phyloP scores from a whole-genome alignment of 2,888 invertebrate genomes.

The Archips crataeganus region DNA sequence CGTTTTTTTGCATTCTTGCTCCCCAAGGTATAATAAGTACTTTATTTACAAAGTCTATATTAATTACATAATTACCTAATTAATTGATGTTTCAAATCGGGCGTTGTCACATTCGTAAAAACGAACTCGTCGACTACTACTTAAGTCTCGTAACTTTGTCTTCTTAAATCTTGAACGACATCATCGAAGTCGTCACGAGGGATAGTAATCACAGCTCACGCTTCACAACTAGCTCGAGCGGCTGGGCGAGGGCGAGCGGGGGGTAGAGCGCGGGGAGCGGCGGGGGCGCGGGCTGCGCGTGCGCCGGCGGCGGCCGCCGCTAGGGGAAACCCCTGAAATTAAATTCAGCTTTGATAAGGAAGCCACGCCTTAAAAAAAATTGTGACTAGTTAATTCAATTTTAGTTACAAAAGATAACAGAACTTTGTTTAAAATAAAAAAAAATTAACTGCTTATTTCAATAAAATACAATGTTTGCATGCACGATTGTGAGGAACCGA shows the following conservation, averaged over 20 bases:
- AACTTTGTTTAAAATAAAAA: no score
- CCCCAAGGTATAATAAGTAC: background rate
- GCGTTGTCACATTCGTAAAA: background rate
- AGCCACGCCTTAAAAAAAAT: background rate
- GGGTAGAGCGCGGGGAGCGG: conserved; percentile 64
- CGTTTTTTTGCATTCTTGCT: conserved; percentile 10
- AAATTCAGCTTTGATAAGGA: background rate
- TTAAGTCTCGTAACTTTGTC: conserved; percentile 1
- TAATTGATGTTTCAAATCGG: conserved; percentile 5
- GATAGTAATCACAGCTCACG: conserved; percentile 71
- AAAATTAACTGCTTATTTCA: no score
- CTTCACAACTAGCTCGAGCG: conserved; percentile 80
- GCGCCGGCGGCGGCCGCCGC: conserved; percentile 95
- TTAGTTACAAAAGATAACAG: no score
- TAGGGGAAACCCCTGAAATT: conserved; percentile 90
- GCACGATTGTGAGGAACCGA: no score
- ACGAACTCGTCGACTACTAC: background rate
- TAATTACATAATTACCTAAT: conserved; percentile 5
- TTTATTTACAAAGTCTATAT: conserved; percentile 25
- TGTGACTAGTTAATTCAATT: background rate
- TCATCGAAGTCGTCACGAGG: conserved; percentile 21
- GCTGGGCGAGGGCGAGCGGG: conserved; percentile 75
- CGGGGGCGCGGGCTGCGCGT: conserved; percentile 86
- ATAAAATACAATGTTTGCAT: no score
- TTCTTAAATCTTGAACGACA: conserved; percentile 13